phyloP scores from a whole-genome alignment of 2,888 invertebrate species.

The Lasioglossum calceatum region DNA sequence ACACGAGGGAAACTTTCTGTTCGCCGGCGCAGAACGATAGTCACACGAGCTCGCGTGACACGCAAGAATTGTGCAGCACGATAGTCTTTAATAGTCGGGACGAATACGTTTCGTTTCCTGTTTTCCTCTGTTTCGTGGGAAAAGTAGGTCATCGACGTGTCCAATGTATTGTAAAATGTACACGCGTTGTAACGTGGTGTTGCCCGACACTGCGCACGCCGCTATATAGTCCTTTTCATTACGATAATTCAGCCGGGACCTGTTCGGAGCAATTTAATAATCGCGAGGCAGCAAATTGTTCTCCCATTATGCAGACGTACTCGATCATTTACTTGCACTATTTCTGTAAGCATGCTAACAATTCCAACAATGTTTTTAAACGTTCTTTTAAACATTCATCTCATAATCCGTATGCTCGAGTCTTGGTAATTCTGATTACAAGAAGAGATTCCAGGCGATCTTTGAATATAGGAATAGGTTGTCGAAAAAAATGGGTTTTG shows the following conservation, averaged over 20 bases:
- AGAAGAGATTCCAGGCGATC: conserved; percentile 13
- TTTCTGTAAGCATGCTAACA: neutral
- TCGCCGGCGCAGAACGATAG: conserved; percentile 16
- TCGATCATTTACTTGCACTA: neutral
- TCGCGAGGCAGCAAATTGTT: neutral
- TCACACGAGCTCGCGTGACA: conserved; percentile 32
- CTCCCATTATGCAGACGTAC: neutral
- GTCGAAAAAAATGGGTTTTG: conserved; percentile 47
- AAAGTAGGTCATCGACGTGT: neutral
- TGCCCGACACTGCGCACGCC: neutral
- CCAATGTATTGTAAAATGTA: neutral
- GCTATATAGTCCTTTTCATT: neutral
- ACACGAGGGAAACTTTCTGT: conserved; percentile 19
- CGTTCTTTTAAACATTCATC: neutral
- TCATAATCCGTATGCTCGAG: neutral
- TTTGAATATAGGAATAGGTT: conserved; percentile 44
- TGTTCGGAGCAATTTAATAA: neutral
- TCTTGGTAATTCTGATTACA: neutral
- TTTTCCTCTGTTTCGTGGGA: neutral
- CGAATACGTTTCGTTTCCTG: neutral
- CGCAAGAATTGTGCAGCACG: conserved; percentile 14
- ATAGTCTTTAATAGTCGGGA: conserved; percentile 19
- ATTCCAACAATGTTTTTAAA: neutral
- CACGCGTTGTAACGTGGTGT: neutral
- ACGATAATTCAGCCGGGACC: conserved; percentile 2